Base-by-base conservation (phyloP, 2,888 invertebrate species). In the Petrophora chlorosata region DNA sequence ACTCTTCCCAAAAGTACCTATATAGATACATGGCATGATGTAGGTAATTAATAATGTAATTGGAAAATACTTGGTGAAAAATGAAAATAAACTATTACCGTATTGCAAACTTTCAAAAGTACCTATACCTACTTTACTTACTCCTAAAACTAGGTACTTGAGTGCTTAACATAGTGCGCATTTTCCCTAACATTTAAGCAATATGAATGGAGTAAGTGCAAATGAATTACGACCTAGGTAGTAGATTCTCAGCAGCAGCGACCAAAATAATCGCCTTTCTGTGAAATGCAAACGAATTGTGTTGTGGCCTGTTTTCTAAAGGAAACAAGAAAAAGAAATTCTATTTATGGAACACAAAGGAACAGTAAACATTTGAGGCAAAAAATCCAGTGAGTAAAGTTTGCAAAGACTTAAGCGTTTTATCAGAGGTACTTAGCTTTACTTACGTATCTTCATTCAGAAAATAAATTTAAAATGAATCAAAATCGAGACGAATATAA, bases 291-390 rank as follows among this genome's bases (percentile, higher is more conserved):
- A 50, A 59, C 46, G 52, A 52, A 56, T 51, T 52, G 44, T 45
- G 47, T 51, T 52, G 44, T 45, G 47, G 35, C 44, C 52, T 45
- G 47, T 23, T 47, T 56, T 47, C 42, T 48, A 49, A 53, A 35
- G 41, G 44, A 30, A 56, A 59, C 43, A 53, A 59, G 56, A 52
- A 59, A 59, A 56, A 59, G 34, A 39, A 51, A 49, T 49, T 47
- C 52, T 52, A 52, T 56, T 53, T 56, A 56, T 50, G 56, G 56
- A 54, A 54, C 45, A 59, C 59, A 59, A 59, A 53, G 56, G 50
- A 35, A 45, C 50, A 49, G 47, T 45, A 45, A 54, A 54, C 43
- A 53, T 53, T 59, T 40, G 30, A 39, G 23, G 39, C 28, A 38
- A 44, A 42, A 30, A 34, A 9, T 3, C 7, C 9, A 10, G 8